Percentiles rank a stretch among this genome's conserved stretches.
Evolutionary conservation across 2,888 invertebrate species (phyloP).

Genomic region (Apeira syringaria): DNA sequence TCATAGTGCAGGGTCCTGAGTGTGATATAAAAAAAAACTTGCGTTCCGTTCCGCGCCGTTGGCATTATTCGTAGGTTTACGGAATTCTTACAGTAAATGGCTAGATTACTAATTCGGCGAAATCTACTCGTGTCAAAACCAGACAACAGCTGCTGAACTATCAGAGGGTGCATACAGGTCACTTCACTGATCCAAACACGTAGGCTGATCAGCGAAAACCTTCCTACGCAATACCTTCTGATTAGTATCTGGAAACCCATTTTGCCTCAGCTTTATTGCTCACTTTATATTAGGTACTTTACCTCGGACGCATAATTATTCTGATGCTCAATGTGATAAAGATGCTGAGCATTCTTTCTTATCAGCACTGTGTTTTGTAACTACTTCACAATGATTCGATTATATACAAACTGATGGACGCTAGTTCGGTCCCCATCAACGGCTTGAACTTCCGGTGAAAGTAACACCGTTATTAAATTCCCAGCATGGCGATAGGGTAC

Average conservation of each 20-base stretch:
- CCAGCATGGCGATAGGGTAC: too few relatives aligned
- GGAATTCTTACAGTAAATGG: too few relatives aligned
- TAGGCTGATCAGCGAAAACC: slow-evolving; percentile 68
- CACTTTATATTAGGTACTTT: slow-evolving; percentile 30
- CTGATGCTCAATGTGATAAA: slow-evolving; percentile 25
- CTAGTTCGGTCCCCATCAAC: too few relatives aligned
- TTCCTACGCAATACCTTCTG: slow-evolving; percentile 59
- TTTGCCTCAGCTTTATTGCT: slow-evolving; percentile 22
- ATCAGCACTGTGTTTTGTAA: neutral
- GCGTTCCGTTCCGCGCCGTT: too few relatives aligned
- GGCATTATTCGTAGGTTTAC: too few relatives aligned
- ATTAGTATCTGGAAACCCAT: slow-evolving; percentile 46
- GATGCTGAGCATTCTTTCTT: slow-evolving; percentile 2
- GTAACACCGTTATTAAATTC: too few relatives aligned
- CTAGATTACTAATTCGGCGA: too few relatives aligned
- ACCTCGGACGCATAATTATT: slow-evolving; percentile 20
- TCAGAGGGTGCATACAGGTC: slow-evolving; percentile 61
- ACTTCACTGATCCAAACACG: slow-evolving; percentile 65
- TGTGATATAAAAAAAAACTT: too few relatives aligned
- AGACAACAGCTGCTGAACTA: slow-evolving; percentile 3
- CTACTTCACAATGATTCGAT: neutral
- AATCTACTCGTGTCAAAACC: neutral
- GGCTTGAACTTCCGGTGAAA: too few relatives aligned
- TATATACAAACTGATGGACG: too few relatives aligned
- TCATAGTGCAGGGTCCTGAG: too few relatives aligned